Conservation (phyloP, 2,888 invertebrate genomes). For the Aleiodes testaceus region DNA sequence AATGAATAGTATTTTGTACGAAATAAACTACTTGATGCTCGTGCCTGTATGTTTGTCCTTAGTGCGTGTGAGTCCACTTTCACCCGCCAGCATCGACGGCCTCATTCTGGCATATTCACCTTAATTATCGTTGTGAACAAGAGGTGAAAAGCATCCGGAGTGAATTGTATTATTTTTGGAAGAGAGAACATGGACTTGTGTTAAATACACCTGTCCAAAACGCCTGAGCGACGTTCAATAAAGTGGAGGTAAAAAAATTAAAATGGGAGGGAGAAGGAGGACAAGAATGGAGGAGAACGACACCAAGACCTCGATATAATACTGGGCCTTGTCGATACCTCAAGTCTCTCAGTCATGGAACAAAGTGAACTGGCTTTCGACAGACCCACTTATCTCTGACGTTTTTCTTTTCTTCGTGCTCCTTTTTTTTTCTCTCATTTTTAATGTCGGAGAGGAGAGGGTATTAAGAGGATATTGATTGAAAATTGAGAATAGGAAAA, state of each 20-base stretch:
- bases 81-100: constrained; percentile 43
- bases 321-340: constrained; percentile 32
- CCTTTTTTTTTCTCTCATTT: neutral
- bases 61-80: constrained; percentile 43
- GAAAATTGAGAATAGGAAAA: neutral
- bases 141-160: neutral
- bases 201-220: constrained; percentile 20
- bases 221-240: neutral
- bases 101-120: constrained; percentile 17
- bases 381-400: constrained; percentile 38
- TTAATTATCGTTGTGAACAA: constrained; percentile 16
- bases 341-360: constrained; percentile 33
- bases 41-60: constrained; percentile 25
- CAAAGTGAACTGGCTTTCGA: constrained; percentile 39
- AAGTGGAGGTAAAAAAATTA: neutral
- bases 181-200: neutral
- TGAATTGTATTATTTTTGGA: constrained; percentile 42
- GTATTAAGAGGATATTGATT: neutral
- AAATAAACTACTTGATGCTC: constrained; percentile 38
- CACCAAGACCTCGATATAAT: constrained; percentile 35
- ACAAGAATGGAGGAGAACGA: constrained; percentile 4
- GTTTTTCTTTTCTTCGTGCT: neutral
- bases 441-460: neutral
- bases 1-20: constrained; percentile 53
- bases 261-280: neutral